Conservation (phyloP, 2,113 vertebrate genomes). For the Sula dactylatra region DNA sequence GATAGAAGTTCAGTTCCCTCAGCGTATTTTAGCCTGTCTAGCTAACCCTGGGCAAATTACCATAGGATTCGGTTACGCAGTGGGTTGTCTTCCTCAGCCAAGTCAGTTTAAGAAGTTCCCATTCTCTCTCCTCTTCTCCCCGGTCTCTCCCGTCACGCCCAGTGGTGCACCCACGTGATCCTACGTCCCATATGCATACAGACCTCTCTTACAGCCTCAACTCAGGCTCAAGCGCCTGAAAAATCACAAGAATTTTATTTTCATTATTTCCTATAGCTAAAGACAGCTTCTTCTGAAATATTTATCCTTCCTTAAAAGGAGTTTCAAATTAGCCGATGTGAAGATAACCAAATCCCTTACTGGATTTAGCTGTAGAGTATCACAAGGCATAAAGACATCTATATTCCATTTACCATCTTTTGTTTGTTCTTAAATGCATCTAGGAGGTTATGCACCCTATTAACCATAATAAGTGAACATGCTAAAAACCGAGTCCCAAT, state of each 20-base stretch:
- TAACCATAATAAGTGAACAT: background rate
- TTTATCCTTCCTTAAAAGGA: background rate
- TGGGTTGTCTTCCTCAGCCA: background rate
- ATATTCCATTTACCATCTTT: background rate
- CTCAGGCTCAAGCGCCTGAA: background rate
- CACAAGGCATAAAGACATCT: background rate
- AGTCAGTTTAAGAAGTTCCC: background rate
- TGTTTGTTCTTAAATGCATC: background rate
- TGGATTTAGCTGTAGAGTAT: background rate
- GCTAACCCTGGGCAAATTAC: background rate
- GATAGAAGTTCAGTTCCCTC: background rate
- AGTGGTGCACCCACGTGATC: background rate
- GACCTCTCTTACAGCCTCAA: background rate
- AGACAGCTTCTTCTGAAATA: background rate
- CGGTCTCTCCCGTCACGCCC: background rate
- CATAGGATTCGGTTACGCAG: fast-evolving
- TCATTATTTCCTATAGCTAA: no score
- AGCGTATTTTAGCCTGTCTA: background rate
- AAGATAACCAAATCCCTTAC: background rate
- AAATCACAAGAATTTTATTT: background rate
- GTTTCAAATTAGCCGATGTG: fast-evolving
- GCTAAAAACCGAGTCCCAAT: background rate
- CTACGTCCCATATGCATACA: background rate
- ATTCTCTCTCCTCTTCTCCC: background rate
- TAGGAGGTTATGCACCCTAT: background rate